Evolutionary conservation across 2,797 vertebrate genomes (phyloP).

Genomic region (Chelon labrosus): DNA sequence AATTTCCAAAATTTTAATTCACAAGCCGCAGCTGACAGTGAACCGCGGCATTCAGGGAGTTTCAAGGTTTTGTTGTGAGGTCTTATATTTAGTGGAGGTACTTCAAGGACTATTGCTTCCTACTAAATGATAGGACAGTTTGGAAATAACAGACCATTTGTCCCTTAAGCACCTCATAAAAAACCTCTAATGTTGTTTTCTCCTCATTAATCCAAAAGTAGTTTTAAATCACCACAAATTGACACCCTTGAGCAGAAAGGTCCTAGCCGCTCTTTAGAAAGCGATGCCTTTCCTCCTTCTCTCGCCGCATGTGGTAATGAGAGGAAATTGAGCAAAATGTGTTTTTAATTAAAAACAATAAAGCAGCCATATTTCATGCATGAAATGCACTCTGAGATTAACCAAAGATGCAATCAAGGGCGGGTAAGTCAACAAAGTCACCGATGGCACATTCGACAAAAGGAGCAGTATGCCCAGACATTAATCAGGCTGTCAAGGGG

Average conservation of each 20-base stretch:
- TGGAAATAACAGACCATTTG: constrained; percentile 64
- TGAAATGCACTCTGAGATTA: constrained; percentile 47
- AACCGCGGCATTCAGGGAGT: constrained; percentile 2
- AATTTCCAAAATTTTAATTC: constrained; percentile 52
- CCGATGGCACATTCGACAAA: constrained; percentile 23
- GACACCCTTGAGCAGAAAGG: constrained; percentile 60
- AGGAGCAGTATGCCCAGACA: constrained; percentile 27
- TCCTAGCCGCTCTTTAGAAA: constrained; percentile 49
- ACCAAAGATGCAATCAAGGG: constrained; percentile 40
- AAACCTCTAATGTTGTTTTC: constrained; percentile 66
- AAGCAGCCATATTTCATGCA: constrained; percentile 58
- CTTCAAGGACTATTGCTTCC: constrained; percentile 54
- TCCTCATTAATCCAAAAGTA: constrained; percentile 73
- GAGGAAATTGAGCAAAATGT: constrained; percentile 71
- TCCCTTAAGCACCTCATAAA: constrained; percentile 68
- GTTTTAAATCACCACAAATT: constrained; percentile 75
- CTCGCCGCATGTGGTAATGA: constrained; percentile 53
- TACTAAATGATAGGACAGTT: constrained; percentile 57
- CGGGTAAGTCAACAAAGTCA: constrained; percentile 52
- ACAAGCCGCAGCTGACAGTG: constrained; percentile 31
- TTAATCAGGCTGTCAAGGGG: constrained; percentile 58
- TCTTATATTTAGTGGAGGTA: constrained; percentile 30
- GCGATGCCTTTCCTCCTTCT: constrained; percentile 16
- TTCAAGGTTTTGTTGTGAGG: constrained; percentile 30
- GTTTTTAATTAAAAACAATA: constrained; percentile 79